phyloP scores from a whole-genome alignment of 2,797 vertebrate genomes.

The Chaetophractus vellerosus region DNA sequence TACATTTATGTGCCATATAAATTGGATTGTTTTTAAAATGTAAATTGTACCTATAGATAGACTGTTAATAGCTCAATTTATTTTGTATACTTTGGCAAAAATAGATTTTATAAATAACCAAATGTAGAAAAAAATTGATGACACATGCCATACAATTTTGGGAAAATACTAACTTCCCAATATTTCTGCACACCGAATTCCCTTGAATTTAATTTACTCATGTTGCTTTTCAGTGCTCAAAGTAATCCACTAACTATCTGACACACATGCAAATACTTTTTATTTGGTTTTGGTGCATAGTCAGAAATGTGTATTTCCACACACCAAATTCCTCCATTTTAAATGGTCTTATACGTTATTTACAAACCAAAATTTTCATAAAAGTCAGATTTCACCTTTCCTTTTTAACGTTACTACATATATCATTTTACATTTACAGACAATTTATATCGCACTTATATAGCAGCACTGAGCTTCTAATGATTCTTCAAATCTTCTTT shows the following conservation, averaged over 20 bases:
- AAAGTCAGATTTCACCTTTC: not conserved
- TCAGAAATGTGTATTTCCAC: not conserved
- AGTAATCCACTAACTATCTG: not conserved
- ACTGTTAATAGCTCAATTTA: not conserved
- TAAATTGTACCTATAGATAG: not conserved
- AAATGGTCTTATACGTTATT: not conserved
- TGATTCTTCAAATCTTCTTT: not conserved
- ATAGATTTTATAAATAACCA: not conserved
- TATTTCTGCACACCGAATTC: not conserved
- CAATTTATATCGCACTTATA: not conserved
- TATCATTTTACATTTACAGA: not conserved
- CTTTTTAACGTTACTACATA: not conserved
- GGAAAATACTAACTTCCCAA: not conserved
- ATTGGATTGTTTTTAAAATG: not conserved
- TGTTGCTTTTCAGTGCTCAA: not conserved
- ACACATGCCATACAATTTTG: not conserved
- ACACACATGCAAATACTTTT: not conserved
- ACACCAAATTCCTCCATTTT: not conserved
- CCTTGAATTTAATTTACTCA: conserved; percentile 4
- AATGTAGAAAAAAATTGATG: not conserved
- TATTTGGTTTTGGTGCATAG: not conserved
- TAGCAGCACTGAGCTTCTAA: not conserved
- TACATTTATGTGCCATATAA: conserved; percentile 55
- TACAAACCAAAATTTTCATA: not conserved
- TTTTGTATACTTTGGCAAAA: not conserved